Evolutionary conservation across 2,888 invertebrate genomes (phyloP).

Genomic region (Anodontia alba): DNA sequence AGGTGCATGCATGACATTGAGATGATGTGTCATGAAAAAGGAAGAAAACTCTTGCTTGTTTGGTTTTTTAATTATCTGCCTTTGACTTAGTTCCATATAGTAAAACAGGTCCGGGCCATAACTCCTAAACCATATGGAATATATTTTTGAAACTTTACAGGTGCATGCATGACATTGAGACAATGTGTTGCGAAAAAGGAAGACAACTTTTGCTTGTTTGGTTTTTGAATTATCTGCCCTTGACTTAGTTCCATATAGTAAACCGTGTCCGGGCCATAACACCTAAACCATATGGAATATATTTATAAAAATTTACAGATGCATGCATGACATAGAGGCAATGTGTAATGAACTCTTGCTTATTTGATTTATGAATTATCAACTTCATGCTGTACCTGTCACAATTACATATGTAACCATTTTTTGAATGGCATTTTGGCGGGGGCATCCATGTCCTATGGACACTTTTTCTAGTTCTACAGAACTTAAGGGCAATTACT

Average conservation of each 20-base stretch:
- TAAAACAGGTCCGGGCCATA: background rate
- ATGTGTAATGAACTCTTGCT: no score
- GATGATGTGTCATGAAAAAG: no score
- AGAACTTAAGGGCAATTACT: no score
- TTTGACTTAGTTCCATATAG: background rate
- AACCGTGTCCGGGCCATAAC: conserved; percentile 1
- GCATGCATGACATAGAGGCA: background rate
- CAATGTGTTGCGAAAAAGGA: background rate
- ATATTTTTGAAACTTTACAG: background rate
- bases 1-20: background rate
- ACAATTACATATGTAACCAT: no score
- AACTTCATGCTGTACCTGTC: no score
- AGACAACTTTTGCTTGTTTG: background rate
- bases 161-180: background rate
- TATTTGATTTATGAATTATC: no score
- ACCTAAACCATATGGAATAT: background rate
- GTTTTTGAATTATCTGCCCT: background rate
- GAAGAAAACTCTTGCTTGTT: background rate
- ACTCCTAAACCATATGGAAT: background rate
- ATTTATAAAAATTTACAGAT: background rate
- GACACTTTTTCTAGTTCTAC: no score
- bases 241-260: background rate
- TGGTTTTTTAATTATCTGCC: background rate
- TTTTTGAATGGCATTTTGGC: no score
- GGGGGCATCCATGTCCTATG: no score